Percentiles rank a stretch among this genome's conserved stretches.
Evolutionary conservation across 2,797 vertebrate species (phyloP).

Genomic region (Naso thynnoides): DNA sequence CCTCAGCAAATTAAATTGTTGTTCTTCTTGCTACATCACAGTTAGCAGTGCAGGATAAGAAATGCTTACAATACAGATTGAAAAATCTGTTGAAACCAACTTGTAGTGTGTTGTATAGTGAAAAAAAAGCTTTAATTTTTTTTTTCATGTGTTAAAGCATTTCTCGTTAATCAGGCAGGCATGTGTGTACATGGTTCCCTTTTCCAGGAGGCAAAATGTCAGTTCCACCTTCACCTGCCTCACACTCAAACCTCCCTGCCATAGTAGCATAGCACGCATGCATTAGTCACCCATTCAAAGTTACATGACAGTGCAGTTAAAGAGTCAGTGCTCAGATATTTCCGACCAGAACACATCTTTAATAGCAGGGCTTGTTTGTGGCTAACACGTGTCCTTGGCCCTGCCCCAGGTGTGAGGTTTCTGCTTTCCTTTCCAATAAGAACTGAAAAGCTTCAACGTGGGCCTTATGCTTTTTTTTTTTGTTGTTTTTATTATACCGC

Average conservation of each 20-base stretch:
- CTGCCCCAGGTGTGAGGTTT: conserved; percentile 62
- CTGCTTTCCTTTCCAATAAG: conserved; percentile 64
- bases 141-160: not conserved
- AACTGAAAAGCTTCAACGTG: conserved; percentile 61
- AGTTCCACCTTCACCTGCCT: conserved; percentile 51
- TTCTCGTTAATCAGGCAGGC: not conserved
- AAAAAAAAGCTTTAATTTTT: not conserved
- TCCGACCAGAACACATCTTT: conserved; percentile 58
- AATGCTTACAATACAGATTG: not conserved
- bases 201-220: conserved; percentile 24
- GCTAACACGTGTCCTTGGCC: conserved; percentile 68
- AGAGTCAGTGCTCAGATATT: conserved; percentile 58
- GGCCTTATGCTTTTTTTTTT: conserved; percentile 57
- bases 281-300: conserved; percentile 56
- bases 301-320: conserved; percentile 38
- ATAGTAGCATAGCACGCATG: conserved; percentile 29
- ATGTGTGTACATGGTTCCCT: not conserved
- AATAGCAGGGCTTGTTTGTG: conserved; percentile 53
- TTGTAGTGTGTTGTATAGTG: not conserved
- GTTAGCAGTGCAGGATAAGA: not conserved
- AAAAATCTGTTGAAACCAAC: not conserved
- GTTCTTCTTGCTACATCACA: not conserved
- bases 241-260: conserved; percentile 27
- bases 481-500: conserved; percentile 39
- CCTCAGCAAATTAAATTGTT: too few relatives aligned